Evolutionary conservation across 2,797 vertebrate genomes (phyloP), one percentile per base, ranked within the genome.

Genomic region (Octomys mimax): DNA sequence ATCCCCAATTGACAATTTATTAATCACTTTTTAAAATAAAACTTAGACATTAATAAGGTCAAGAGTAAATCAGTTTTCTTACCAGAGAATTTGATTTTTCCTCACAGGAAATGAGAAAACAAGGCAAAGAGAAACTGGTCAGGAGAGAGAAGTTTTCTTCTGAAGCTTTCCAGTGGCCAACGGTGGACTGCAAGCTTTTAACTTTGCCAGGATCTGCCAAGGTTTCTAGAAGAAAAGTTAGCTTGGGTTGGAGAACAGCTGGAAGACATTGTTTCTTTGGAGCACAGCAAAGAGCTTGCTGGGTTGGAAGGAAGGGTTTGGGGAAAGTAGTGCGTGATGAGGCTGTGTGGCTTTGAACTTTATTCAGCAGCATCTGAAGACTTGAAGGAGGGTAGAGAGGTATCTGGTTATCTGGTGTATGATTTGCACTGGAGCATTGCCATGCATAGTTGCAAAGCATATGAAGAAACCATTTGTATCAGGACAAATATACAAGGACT

Each of bases 61-160:
- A 92, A 92, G 39, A 66, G 6, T 70, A 93, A 92, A 85, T 85
- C 36, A 88, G 33, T 9, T 73, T 12, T 68, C n/a, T 92, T 93
- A 73, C 10, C 5, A 61, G 39, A 94, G 31, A 36, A 64, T 89
- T 93, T 78, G 19, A 19, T 84, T 96, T 92, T 78, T 39, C 31
- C 81, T n/a, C 42, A 86, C 26, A 49, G 83, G 28, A 88, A 57
- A 73, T 90, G 22, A 16, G 3, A 83, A 88, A 85, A 33, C 80
- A 42, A 42, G 21, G 2, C 73, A 87, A 90, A 92, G 66, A 85
- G 7, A 24, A 42, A 33, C 46, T 95, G 81, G 26, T 83, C 5
- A 87, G 75, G 36, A 84, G 26, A 77, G 62, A 0, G 54, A 81
- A 57, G 13, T 83, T 96, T 95, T 91, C 33, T 91, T 89, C 68